Evolutionary conservation across 2,797 vertebrate species (phyloP).

Genomic region (Ctenopoma kingsleyae): DNA sequence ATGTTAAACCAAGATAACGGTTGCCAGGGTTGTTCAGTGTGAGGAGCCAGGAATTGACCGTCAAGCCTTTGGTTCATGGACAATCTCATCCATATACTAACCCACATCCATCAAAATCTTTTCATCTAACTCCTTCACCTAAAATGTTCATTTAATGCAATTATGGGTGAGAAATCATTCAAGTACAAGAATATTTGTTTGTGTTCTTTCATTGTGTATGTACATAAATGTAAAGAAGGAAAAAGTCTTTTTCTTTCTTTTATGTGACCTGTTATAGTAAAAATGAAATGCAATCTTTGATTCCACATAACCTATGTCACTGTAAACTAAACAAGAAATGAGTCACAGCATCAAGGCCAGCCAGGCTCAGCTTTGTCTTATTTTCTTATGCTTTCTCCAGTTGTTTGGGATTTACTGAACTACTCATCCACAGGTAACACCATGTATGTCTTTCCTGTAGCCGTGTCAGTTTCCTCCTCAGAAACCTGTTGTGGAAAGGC

Average conservation of each 20-base stretch:
- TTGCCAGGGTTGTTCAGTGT: too few relatives aligned
- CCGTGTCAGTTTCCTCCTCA: slow-evolving; percentile 30
- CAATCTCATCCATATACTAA: too few relatives aligned
- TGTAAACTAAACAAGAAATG: slow-evolving; percentile 7
- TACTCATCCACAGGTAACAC: slow-evolving; percentile 61
- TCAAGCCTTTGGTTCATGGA: too few relatives aligned
- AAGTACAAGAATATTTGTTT: too few relatives aligned
- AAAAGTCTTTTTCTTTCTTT: neutral
- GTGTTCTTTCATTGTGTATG: neutral
- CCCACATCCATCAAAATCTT: too few relatives aligned
- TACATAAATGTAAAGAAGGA: neutral
- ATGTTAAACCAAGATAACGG: too few relatives aligned
- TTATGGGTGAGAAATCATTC: too few relatives aligned
- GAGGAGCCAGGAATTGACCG: too few relatives aligned
- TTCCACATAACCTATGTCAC: slow-evolving; percentile 2
- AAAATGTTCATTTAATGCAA: too few relatives aligned
- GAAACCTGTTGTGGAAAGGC: slow-evolving; percentile 47
- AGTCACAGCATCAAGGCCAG: slow-evolving; percentile 36
- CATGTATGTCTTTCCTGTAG: slow-evolving; percentile 77
- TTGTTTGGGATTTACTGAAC: slow-evolving; percentile 38
- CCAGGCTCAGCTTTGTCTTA: neutral
- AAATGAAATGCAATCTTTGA: neutral
- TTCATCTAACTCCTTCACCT: too few relatives aligned
- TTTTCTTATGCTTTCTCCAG: slow-evolving; percentile 11
- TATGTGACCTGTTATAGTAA: neutral